Percentiles rank a stretch among this genome's conserved stretches.
Conservation (phyloP, 37 sponge, comb jelly and placozoan species). For the Bolinopsis microptera region DNA sequence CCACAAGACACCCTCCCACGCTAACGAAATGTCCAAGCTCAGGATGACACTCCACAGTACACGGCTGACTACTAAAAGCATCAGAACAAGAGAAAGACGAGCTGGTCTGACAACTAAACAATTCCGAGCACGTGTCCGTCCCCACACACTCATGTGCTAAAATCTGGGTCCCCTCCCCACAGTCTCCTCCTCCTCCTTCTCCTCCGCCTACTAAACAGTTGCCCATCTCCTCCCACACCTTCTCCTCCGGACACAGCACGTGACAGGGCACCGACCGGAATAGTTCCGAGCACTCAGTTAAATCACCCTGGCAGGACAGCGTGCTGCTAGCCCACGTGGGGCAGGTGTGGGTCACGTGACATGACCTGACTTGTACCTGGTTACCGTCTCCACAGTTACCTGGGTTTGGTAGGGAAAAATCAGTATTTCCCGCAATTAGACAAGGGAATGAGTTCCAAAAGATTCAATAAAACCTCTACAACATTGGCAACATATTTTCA, state of each 20-base stretch:
- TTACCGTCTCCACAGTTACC: neutral
- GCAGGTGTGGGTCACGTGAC: conserved; percentile 3
- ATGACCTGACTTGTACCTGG: conserved; percentile 26
- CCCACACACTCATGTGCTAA: neutral
- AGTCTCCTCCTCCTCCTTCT: too few species aligned
- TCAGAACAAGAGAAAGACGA: neutral
- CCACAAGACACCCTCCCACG: neutral
- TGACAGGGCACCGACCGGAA: neutral
- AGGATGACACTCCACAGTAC: neutral
- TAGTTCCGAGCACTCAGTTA: conserved; percentile 3
- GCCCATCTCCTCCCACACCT: neutral
- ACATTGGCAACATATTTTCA: too few species aligned
- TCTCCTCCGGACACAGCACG: neutral
- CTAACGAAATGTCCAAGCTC: neutral
- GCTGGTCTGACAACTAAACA: neutral
- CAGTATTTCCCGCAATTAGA: too few species aligned
- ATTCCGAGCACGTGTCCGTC: neutral
- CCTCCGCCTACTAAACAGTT: neutral
- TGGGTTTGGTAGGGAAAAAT: too few species aligned
- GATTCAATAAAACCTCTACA: too few species aligned
- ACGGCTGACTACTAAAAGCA: neutral
- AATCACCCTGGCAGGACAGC: conserved; percentile 14
- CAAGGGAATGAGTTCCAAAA: too few species aligned
- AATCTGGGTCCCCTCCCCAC: neutral
- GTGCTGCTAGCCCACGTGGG: conserved; percentile 35